These are phyloP conservation scores for Eleginops maclovinus DNA, from an alignment of 2,113 vertebrate species.

Conservation along the genomic window DNA sequence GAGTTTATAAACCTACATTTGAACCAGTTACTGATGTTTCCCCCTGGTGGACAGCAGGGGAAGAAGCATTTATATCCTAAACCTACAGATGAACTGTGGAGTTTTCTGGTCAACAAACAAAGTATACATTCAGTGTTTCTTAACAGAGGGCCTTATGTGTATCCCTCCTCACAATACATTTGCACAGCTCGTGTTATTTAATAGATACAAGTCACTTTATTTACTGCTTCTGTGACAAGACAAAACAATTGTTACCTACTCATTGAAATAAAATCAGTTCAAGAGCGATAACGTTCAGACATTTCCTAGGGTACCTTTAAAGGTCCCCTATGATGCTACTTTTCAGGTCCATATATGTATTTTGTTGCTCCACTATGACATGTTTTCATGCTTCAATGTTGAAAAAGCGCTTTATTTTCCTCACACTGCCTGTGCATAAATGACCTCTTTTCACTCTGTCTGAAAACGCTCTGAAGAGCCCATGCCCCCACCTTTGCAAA, in stretches of 20 bases:
- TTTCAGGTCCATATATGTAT: no score
- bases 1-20: constrained; percentile 32
- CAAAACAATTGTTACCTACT: not conserved
- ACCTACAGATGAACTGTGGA: not conserved
- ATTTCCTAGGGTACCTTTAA: no score
- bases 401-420: no score
- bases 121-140: not conserved
- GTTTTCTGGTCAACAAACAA: not conserved
- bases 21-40: not conserved
- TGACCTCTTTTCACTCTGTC: no score
- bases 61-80: not conserved
- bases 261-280: no score
- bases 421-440: no score
- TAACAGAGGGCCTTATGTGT: not conserved
- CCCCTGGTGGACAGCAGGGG: not conserved
- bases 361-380: no score
- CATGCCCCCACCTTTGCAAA: no score
- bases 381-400: no score
- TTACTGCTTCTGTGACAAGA: not conserved
- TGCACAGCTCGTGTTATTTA: not conserved
- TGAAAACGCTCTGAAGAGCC: no score
- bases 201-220: not conserved
- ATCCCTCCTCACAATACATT: not conserved
- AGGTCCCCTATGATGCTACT: no score
- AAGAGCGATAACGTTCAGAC: no score